Percentiles rank a stretch among this genome's conserved stretches.
Evolutionary conservation across 1,140 invertebrate species (phyloP).

Genomic region (Camponotus pennsylvanicus): DNA sequence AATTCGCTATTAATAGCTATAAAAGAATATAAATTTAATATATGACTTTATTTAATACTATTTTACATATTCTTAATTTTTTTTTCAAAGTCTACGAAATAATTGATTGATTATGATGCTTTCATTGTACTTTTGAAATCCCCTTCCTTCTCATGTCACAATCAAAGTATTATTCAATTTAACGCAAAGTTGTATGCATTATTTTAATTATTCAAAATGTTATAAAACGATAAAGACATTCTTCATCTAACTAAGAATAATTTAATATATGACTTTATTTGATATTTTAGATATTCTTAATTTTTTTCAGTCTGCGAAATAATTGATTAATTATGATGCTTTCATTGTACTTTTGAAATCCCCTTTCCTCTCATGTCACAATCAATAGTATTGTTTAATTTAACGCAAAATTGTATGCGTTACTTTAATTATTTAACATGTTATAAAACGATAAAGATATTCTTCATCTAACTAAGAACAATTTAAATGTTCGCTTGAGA

Average conservation of each 20-base stretch:
- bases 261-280: not conserved
- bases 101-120: not conserved
- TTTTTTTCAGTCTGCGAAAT: not conserved
- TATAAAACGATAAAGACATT: not conserved
- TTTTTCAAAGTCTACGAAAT: not conserved
- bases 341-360: too few species aligned
- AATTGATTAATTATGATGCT: not conserved
- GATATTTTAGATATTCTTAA: not conserved
- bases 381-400: not conserved
- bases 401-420: not conserved
- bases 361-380: too few species aligned
- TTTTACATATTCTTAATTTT: not conserved
- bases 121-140: too few species aligned
- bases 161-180: not conserved
- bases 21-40: not conserved
- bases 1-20: not conserved
- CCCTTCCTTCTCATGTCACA: too few species aligned
- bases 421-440: not conserved
- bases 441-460: not conserved
- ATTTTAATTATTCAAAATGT: not conserved
- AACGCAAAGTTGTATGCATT: not conserved
- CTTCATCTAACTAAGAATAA: not conserved
- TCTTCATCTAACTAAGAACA: not conserved
- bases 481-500: slow-evolving; percentile 16
- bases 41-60: not conserved